phyloP scores from a whole-genome alignment of 2,113 vertebrate species.

The Geococcyx californianus region DNA sequence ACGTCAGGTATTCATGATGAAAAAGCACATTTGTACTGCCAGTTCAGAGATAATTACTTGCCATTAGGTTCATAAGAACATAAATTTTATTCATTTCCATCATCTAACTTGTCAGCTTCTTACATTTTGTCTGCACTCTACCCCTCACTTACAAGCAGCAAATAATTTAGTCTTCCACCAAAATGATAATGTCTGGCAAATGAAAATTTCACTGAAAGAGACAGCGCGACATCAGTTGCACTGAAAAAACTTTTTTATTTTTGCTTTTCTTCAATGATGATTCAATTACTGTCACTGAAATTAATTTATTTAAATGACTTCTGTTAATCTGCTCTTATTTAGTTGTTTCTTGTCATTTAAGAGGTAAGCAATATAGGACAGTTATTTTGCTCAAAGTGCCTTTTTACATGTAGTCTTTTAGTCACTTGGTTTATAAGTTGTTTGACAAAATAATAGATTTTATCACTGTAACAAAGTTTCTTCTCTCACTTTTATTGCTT shows the following conservation, averaged over 20 bases:
- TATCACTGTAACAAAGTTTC: neutral
- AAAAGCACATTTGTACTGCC: conserved; percentile 77
- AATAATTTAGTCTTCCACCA: conserved; percentile 71
- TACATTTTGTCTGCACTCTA: conserved; percentile 65
- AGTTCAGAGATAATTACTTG: conserved; percentile 81
- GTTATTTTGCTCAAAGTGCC: neutral
- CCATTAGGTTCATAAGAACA: conserved; percentile 73
- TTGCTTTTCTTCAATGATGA: neutral
- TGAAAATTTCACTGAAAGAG: conserved; percentile 72
- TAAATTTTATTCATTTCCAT: conserved; percentile 80
- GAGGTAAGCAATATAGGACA: neutral
- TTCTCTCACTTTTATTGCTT: neutral
- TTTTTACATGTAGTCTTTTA: neutral
- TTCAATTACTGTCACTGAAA: neutral
- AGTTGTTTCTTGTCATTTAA: neutral
- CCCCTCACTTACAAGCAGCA: conserved; percentile 68
- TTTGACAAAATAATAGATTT: neutral
- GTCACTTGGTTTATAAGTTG: neutral
- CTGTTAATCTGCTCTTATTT: neutral
- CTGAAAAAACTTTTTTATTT: neutral
- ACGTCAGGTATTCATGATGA: conserved; percentile 72
- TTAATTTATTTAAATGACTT: neutral
- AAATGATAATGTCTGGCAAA: conserved; percentile 73
- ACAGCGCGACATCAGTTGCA: neutral
- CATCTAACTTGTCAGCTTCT: conserved; percentile 69